Evolutionary conservation across 2,113 vertebrate genomes (phyloP).

Genomic region (Gambusia affinis): DNA sequence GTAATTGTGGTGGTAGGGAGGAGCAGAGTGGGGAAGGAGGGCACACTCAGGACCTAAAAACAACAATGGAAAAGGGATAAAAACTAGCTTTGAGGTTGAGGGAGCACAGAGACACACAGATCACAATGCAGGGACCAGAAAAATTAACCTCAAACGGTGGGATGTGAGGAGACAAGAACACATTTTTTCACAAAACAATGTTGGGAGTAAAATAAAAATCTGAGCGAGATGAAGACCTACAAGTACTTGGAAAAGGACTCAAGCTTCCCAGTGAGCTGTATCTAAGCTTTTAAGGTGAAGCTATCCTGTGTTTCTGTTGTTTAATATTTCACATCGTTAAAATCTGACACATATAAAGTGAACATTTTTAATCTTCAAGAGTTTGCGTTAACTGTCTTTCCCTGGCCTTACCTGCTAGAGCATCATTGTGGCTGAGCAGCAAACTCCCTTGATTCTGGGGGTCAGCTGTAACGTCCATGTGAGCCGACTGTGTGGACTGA

Average conservation of each 20-base stretch:
- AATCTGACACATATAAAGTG: background rate
- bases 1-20: conserved; percentile 67
- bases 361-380: background rate
- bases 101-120: conserved; percentile 52
- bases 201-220: background rate
- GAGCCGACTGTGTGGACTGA: conserved; percentile 77
- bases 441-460: conserved; percentile 83
- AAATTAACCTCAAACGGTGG: conserved; percentile 16
- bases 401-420: conserved; percentile 83
- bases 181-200: background rate
- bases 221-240: background rate
- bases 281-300: background rate
- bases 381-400: background rate
- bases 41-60: conserved; percentile 82
- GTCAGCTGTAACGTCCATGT: conserved; percentile 81
- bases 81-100: conserved; percentile 55
- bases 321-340: background rate
- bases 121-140: conserved; percentile 45
- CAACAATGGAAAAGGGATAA: conserved; percentile 62
- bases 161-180: background rate
- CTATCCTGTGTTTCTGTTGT: background rate
- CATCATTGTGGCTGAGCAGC: conserved; percentile 88
- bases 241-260: background rate
- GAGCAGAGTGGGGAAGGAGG: conserved; percentile 74
- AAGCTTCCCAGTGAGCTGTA: background rate